Percentiles rank a stretch among this genome's conserved stretches.
phyloP scores from a whole-genome alignment of 2,113 vertebrate species.

The Carettochelys insculpta region DNA sequence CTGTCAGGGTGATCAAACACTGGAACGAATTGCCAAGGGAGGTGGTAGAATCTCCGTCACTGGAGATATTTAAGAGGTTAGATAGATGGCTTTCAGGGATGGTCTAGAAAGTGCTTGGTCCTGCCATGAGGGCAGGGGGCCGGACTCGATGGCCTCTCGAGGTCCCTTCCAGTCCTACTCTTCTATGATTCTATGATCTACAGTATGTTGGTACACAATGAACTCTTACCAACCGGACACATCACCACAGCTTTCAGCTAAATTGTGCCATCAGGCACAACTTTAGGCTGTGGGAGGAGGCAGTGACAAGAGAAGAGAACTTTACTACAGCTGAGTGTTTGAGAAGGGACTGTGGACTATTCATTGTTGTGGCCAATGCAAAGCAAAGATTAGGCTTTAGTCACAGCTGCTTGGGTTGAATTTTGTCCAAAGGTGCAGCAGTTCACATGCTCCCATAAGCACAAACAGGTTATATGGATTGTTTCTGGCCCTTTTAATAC shows the following conservation, averaged over 20 bases:
- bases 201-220: too few species aligned
- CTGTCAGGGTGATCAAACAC: too few species aligned
- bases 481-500: background rate
- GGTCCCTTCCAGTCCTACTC: too few species aligned
- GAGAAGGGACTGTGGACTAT: background rate
- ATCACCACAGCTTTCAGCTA: rapidly evolving
- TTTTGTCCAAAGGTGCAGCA: background rate
- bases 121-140: too few species aligned
- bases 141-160: too few species aligned
- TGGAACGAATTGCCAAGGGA: too few species aligned
- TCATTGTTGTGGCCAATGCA: background rate
- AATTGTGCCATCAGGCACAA: background rate
- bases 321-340: background rate
- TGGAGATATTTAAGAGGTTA: too few species aligned
- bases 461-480: background rate
- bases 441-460: background rate
- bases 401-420: rapidly evolving
- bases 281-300: background rate
- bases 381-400: background rate
- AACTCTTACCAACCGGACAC: too few species aligned
- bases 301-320: background rate
- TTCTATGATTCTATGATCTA: too few species aligned
- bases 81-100: too few species aligned
- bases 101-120: too few species aligned
- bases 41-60: too few species aligned